phyloP scores from a whole-genome alignment of 2,888 invertebrate species.

The Melanchra persicariae region DNA sequence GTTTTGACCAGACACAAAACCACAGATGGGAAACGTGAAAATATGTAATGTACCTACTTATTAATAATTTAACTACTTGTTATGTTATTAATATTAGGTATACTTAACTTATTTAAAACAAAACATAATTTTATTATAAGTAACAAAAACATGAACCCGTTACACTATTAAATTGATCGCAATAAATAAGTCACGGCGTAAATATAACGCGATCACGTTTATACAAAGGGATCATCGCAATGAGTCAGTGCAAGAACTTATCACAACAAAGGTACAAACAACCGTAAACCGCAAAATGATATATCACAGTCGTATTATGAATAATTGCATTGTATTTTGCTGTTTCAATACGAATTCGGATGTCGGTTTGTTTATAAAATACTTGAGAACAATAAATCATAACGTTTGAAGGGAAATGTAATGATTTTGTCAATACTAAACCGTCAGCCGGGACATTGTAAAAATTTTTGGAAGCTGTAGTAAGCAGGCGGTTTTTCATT shows the following conservation, averaged over 20 bases:
- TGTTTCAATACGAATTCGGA: constrained; percentile 28
- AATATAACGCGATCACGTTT: constrained; percentile 2
- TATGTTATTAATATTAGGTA: too few species aligned
- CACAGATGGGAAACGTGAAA: too few species aligned
- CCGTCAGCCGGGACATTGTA: not conserved
- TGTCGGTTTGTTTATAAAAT: constrained; percentile 45
- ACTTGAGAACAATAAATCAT: too few species aligned
- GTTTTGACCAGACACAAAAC: too few species aligned
- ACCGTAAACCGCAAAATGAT: not conserved
- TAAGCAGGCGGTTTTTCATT: not conserved
- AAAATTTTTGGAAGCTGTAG: not conserved
- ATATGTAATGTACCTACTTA: too few species aligned
- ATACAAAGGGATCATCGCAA: constrained; percentile 17
- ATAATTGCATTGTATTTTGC: constrained; percentile 8
- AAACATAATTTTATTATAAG: too few species aligned
- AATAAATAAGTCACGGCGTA: constrained; percentile 17
- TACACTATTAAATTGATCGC: not conserved
- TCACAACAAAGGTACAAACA: constrained; percentile 33
- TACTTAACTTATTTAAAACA: too few species aligned
- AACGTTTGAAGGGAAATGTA: constrained; percentile 14
- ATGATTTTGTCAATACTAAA: not conserved
- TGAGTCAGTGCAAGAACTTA: constrained; percentile 44
- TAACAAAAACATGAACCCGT: not conserved
- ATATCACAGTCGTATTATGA: constrained; percentile 45
- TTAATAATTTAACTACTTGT: too few species aligned